Evolutionary conservation across 2,888 invertebrate genomes (phyloP).

Genomic region (Scaptomyza tumidula): DNA sequence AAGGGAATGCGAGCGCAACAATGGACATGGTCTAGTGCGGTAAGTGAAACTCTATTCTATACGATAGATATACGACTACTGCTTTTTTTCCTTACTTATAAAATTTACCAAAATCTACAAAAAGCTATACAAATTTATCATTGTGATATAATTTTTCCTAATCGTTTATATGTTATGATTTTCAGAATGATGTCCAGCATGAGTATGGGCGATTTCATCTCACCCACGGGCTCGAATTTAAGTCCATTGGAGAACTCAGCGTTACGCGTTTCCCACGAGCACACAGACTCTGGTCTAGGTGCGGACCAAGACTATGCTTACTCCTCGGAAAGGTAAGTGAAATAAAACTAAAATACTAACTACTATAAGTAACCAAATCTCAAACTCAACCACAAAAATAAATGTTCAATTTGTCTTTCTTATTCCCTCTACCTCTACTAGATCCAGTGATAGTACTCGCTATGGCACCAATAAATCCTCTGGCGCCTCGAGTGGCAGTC

Average conservation of each 20-base stretch:
- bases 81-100: too few species aligned
- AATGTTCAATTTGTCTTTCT: neutral
- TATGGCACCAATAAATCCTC: conserved; percentile 85
- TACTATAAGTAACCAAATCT: too few species aligned
- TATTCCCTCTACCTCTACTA: conserved; percentile 24
- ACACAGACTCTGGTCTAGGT: conserved; percentile 91
- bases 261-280: conserved; percentile 89
- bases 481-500: conserved; percentile 84
- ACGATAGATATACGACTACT: too few species aligned
- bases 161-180: neutral
- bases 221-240: conserved; percentile 84
- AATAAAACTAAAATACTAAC: too few species aligned
- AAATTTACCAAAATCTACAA: too few species aligned
- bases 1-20: conserved; percentile 86
- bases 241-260: conserved; percentile 84
- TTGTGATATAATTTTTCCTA: neutral
- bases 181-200: conserved; percentile 85
- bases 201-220: conserved; percentile 85
- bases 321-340: conserved; percentile 87
- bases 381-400: too few species aligned
- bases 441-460: conserved; percentile 87
- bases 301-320: conserved; percentile 91
- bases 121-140: too few species aligned
- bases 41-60: conserved; percentile 53
- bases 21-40: conserved; percentile 84